Evolutionary conservation across 2,888 invertebrate genomes (phyloP).

Genomic region (Coleophora deauratella): DNA sequence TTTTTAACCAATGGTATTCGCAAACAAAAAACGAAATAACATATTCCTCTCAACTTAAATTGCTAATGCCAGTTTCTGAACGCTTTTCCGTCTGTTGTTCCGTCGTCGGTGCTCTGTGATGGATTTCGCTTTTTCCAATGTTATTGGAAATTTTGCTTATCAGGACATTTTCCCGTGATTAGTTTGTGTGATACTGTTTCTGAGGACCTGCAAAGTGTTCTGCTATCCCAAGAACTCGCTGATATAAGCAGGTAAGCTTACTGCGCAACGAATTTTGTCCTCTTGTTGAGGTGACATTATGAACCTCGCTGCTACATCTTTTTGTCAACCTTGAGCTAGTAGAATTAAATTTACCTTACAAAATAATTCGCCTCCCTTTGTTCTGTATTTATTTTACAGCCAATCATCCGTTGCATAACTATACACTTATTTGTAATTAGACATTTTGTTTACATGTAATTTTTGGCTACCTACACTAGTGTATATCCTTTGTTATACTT

Average conservation of each 20-base stretch:
- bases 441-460: no score
- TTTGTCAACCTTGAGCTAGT: constrained; percentile 61
- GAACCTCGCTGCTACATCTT: constrained; percentile 36
- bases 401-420: neutral
- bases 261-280: constrained; percentile 49
- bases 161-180: constrained; percentile 38
- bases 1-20: no score
- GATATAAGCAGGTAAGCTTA: constrained; percentile 45
- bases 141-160: constrained; percentile 42
- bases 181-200: constrained; percentile 31
- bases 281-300: constrained; percentile 42
- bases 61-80: no score
- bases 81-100: constrained; percentile 37
- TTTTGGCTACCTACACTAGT: no score
- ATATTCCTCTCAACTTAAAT: no score
- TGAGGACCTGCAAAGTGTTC: constrained; percentile 39
- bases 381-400: constrained; percentile 19
- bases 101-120: constrained; percentile 24
- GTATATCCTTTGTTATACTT: no score
- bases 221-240: constrained; percentile 20
- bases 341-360: constrained; percentile 34
- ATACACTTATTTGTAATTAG: no score
- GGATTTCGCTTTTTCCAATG: constrained; percentile 45
- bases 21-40: no score
- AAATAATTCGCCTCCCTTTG: constrained; percentile 42